Conservation (phyloP, 2,888 invertebrate genomes). For the Gryllus longicercus region DNA sequence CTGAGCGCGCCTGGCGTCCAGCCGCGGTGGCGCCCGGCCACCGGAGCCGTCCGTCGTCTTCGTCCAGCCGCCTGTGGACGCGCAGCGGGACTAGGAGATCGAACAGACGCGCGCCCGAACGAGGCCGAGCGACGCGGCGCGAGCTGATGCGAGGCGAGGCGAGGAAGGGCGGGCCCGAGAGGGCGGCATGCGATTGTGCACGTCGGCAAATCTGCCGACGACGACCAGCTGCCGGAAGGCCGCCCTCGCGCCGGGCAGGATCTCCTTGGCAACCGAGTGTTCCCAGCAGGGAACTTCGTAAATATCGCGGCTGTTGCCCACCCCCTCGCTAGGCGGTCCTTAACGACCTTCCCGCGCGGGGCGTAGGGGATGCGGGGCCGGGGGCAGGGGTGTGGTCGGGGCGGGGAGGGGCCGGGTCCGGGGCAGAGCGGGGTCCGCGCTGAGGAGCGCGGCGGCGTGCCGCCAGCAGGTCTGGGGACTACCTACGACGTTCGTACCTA, state of each 20-base stretch:
- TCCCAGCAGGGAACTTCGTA: slow-evolving; percentile 17
- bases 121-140: no score
- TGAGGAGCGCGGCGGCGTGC: neutral
- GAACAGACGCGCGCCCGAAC: no score
- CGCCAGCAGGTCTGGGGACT: neutral
- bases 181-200: neutral
- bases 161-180: no score
- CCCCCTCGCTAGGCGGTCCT: neutral
- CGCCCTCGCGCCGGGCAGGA: neutral
- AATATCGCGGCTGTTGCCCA: slow-evolving; percentile 11
- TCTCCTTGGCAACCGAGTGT: slow-evolving; percentile 17
- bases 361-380: neutral
- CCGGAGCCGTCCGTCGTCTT: no score
- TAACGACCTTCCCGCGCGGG: neutral
- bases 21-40: no score
- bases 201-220: slow-evolving; percentile 2
- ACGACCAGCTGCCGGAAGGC: slow-evolving; percentile 3
- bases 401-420: neutral
- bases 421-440: neutral
- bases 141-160: no score
- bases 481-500: neutral
- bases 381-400: neutral
- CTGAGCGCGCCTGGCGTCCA: no score
- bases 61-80: no score
- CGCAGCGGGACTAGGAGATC: no score